These are phyloP conservation scores for Allophyes oxyacanthae DNA, from an alignment of 2,888 invertebrate genomes.

Conservation along the genomic window DNA sequence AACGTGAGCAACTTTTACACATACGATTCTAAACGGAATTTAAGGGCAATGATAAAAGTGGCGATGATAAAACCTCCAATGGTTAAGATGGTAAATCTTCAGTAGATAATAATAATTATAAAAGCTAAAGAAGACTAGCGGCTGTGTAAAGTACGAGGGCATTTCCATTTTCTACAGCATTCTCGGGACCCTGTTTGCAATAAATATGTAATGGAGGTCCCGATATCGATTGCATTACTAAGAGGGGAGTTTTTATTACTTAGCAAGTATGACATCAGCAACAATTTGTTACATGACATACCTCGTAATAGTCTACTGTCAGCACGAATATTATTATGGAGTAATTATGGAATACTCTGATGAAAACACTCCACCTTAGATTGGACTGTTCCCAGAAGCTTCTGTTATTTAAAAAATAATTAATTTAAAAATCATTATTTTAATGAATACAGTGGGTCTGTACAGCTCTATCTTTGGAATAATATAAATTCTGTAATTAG, in stretches of 20 bases:
- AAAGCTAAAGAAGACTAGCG: conserved; percentile 53
- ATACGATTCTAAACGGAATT: background rate
- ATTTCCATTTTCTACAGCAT: conserved; percentile 70
- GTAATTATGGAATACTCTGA: conserved; percentile 16
- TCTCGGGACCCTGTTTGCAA: conserved; percentile 70
- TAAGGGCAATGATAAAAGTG: too few species aligned
- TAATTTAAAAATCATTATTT: conserved; percentile 3
- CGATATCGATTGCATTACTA: conserved; percentile 76
- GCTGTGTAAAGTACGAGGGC: conserved; percentile 56
- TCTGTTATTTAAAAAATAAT: conserved; percentile 2
- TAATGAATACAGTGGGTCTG: background rate
- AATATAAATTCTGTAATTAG: too few species aligned
- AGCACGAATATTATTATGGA: conserved; percentile 23
- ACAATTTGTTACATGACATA: conserved; percentile 48
- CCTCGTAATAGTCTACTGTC: conserved; percentile 22
- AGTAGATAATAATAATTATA: conserved; percentile 43
- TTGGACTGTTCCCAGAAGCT: conserved; percentile 18
- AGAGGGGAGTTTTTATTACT: conserved; percentile 74
- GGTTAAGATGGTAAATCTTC: background rate
- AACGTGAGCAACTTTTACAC: conserved; percentile 4
- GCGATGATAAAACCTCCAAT: background rate
- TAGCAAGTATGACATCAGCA: conserved; percentile 76
- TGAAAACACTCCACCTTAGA: too few species aligned
- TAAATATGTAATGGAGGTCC: conserved; percentile 82
- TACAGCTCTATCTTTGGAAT: too few species aligned